Base-by-base conservation (phyloP, 2,797 vertebrate genomes). In the Leucoraja ocellata region DNA sequence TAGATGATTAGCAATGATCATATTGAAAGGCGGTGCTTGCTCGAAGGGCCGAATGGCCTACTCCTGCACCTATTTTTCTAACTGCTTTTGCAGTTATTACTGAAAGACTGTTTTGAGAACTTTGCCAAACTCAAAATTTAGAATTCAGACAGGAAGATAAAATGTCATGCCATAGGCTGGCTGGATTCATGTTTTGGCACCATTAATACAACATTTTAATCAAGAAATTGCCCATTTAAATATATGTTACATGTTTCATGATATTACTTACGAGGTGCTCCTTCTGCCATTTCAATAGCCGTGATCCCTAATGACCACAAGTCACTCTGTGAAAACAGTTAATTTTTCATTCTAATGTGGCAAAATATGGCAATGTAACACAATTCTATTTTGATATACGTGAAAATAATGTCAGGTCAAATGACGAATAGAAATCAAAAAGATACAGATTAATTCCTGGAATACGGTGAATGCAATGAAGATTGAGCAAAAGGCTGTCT, bases 301-400 rank as follows among this genome's bases (percentile, higher is more conserved):
- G 99, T 99, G 95, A 99, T 99, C 94, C 99, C 99, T 83, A 98
- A 98, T 7, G 99, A 99, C 99, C 99, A 99, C 94, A 99, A 97
- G 95, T 99, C 99, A 94, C 99, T 99, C 99, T 99, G 96, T 95
- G 95, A 94, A 91, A 95, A 94, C 79, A 95, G 88, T 93, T 93
- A 93, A 84, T 94, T 91, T 94, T 93, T n/a, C 16, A 88, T 92
- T 92, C 36, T 58, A 18, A 7, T 36, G 6, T 91, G 1, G 39
- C 1, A 8, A 46, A 46, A 8, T 4, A 68, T 71, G 32, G 71
- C 2, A 32, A 32, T 14, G 39, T 11, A 36, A 71, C 11, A 32
- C 36, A 32, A 39, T 84, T 81, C 80, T 7, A 81, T 81, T 81
- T 39, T 84, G 54, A 21, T 61, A 11, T 28, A 84, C 81, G 61